These are phyloP conservation scores for Porites rus DNA, from an alignment of 92 coral and sea anemone species.

Conservation along the genomic window DNA sequence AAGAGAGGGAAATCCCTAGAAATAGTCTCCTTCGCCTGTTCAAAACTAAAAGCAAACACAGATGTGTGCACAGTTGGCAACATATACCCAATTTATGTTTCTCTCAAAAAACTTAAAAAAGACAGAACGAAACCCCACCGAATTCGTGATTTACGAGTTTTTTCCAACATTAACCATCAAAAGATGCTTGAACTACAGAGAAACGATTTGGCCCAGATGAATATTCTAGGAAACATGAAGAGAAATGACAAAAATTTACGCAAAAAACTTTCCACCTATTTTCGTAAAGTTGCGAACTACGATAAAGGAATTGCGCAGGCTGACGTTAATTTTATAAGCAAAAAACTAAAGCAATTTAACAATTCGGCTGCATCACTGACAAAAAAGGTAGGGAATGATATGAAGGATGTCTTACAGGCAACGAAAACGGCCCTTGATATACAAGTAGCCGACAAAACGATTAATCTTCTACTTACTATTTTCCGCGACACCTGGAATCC, in stretches of 20 bases:
- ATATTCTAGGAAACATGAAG: slow-evolving; percentile 45
- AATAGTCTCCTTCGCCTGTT: slow-evolving; percentile 47
- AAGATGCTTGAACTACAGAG: slow-evolving; percentile 53
- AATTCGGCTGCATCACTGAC: slow-evolving; percentile 22
- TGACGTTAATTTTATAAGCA: slow-evolving; percentile 44
- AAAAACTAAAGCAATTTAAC: slow-evolving; percentile 37
- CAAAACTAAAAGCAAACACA: slow-evolving; percentile 33
- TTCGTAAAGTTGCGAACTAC: slow-evolving; percentile 46
- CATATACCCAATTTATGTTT: slow-evolving; percentile 35
- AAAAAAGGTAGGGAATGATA: slow-evolving; percentile 27
- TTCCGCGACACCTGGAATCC: slow-evolving; percentile 44
- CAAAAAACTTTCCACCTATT: slow-evolving; percentile 31
- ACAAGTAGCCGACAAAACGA: slow-evolving; percentile 35
- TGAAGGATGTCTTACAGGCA: slow-evolving; percentile 25
- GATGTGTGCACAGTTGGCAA: slow-evolving; percentile 37
- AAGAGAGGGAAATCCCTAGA: slow-evolving; percentile 33
- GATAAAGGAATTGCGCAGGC: slow-evolving; percentile 60
- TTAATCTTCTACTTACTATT: neutral
- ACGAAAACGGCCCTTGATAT: slow-evolving; percentile 10
- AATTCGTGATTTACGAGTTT: slow-evolving; percentile 36
- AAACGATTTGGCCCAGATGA: slow-evolving; percentile 20
- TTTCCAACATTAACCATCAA: slow-evolving; percentile 22
- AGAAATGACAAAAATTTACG: slow-evolving; percentile 46
- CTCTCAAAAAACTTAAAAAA: slow-evolving; percentile 19
- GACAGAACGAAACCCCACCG: slow-evolving; percentile 20